Evolutionary conservation across 2,113 vertebrate species (phyloP).

Genomic region (Engystomops pustulosus): DNA sequence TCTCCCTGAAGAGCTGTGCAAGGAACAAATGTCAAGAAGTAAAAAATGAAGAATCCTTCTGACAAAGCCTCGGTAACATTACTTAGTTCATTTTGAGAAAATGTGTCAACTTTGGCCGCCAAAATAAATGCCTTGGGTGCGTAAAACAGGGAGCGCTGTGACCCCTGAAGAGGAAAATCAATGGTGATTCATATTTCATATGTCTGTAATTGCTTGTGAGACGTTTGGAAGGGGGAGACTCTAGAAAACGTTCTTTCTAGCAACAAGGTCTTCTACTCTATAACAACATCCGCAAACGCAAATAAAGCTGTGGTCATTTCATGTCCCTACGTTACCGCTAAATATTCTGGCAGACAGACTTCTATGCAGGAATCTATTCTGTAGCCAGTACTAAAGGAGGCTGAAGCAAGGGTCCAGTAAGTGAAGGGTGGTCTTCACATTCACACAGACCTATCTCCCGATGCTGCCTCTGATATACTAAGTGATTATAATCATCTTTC

Average conservation of each 20-base stretch:
- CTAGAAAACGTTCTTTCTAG: constrained; percentile 51
- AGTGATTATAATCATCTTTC: too few species aligned
- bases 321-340: not conserved
- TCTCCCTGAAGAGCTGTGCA: constrained; percentile 68
- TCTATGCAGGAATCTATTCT: too few species aligned
- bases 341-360: too few species aligned
- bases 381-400: too few species aligned
- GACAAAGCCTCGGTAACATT: constrained; percentile 72
- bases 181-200: constrained; percentile 90
- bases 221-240: constrained; percentile 63
- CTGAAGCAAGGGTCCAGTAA: too few species aligned
- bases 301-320: constrained; percentile 60
- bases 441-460: too few species aligned
- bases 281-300: constrained; percentile 64
- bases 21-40: constrained; percentile 72
- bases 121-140: constrained; percentile 82
- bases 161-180: constrained; percentile 81
- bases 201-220: constrained; percentile 84
- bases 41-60: constrained; percentile 73
- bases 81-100: constrained; percentile 73
- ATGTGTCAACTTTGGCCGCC: constrained; percentile 75
- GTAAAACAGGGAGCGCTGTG: constrained; percentile 76
- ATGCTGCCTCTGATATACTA: too few species aligned
- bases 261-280: constrained; percentile 61
- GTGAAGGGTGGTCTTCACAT: too few species aligned